Evolutionary conservation across 2,113 vertebrate genomes (phyloP).

Genomic region (Coryphaenoides rupestris): DNA sequence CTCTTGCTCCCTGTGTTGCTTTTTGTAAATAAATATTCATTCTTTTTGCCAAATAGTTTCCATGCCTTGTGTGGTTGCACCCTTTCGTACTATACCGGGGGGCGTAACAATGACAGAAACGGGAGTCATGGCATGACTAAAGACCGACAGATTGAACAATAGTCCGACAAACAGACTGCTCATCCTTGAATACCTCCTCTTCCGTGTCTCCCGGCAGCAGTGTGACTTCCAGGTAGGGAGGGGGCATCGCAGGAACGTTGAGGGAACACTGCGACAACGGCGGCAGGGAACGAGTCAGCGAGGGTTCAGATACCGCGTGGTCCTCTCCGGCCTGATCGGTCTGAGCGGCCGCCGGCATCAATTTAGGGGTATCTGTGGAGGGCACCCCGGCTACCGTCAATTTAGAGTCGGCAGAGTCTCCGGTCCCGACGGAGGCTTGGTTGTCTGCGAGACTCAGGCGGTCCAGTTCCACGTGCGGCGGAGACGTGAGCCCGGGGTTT

Average conservation of each 20-base stretch:
- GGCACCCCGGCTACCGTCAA: conserved; percentile 25
- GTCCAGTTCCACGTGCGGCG: conserved; percentile 66
- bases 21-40: too few species aligned
- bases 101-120: too few species aligned
- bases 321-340: conserved; percentile 3
- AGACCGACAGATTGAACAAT: not conserved
- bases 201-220: conserved; percentile 68
- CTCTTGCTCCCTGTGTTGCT: too few species aligned
- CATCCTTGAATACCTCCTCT: conserved; percentile 59
- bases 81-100: too few species aligned
- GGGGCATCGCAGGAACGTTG: conserved; percentile 80
- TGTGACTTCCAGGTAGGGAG: conserved; percentile 76
- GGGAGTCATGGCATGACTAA: not conserved
- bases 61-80: too few species aligned
- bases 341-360: conserved; percentile 18
- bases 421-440: conserved; percentile 27
- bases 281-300: conserved; percentile 74
- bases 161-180: not conserved
- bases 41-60: too few species aligned
- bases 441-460: conserved; percentile 71
- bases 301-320: conserved; percentile 47
- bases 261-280: conserved; percentile 79
- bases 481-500: conserved; percentile 4
- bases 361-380: conserved; percentile 14
- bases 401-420: too few species aligned